These are phyloP conservation scores for Rhynchonycteris naso DNA, from an alignment of 2,797 vertebrate genomes.

Conservation along the genomic window DNA sequence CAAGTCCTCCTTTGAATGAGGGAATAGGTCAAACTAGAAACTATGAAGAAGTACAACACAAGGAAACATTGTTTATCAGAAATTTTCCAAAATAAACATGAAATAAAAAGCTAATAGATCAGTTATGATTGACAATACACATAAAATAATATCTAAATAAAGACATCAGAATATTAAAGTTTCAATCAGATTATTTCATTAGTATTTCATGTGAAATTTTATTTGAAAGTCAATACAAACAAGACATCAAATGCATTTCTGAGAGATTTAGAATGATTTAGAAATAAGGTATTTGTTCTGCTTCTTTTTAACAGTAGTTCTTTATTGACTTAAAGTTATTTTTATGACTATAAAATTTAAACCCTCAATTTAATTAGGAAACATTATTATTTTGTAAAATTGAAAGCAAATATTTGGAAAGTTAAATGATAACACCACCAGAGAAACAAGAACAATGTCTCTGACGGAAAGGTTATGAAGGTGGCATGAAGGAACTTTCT, in stretches of 20 bases:
- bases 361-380: neutral
- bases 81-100: neutral
- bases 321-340: neutral
- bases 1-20: neutral
- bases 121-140: neutral
- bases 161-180: neutral
- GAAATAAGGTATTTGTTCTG: neutral
- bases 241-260: neutral
- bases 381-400: neutral
- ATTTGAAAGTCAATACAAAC: neutral
- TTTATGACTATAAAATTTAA: neutral
- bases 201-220: neutral
- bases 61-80: neutral
- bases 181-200: neutral
- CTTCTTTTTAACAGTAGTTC: neutral
- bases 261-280: conserved; percentile 13
- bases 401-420: neutral
- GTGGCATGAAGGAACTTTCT: neutral
- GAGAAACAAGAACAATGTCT: neutral
- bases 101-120: neutral
- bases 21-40: neutral
- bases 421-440: neutral
- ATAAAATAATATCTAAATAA: neutral
- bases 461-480: neutral
- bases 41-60: neutral